These are phyloP conservation scores for Lophius piscatorius DNA, from an alignment of 2,113 vertebrate species.

Conservation along the genomic window DNA sequence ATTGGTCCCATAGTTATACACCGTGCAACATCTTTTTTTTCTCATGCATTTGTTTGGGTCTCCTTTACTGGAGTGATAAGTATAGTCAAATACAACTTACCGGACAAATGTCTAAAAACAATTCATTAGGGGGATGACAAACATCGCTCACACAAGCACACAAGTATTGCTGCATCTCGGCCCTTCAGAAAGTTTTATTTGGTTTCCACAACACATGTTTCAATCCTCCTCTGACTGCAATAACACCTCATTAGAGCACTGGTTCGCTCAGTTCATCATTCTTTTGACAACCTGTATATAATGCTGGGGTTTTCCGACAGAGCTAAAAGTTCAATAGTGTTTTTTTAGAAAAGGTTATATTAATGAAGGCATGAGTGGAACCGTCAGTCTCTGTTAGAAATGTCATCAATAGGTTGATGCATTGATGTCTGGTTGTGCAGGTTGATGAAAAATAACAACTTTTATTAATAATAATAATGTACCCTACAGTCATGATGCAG, in stretches of 20 bases:
- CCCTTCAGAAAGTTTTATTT: slow-evolving; percentile 3
- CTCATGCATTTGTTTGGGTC: too few species aligned
- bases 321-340: not conserved
- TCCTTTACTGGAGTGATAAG: too few species aligned
- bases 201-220: not conserved
- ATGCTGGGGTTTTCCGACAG: slow-evolving; percentile 11
- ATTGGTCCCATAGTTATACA: too few species aligned
- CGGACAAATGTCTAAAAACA: slow-evolving; percentile 3
- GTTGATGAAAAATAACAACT: too few species aligned
- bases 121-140: slow-evolving; percentile 13
- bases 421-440: not conserved
- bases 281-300: not conserved
- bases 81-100: not conserved
- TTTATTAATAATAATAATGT: too few species aligned
- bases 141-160: not conserved
- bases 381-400: not conserved
- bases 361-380: not conserved
- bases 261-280: slow-evolving; percentile 25
- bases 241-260: slow-evolving; percentile 24
- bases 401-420: not conserved
- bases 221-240: too few species aligned
- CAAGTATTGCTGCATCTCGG: not conserved
- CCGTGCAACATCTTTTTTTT: too few species aligned
- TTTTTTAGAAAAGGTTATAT: not conserved
- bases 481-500: too few species aligned